A percentile compares a stretch with the other conserved stretches of the same genome.
Conservation (phyloP, 2,888 invertebrate genomes). For the Luperina testacea region DNA sequence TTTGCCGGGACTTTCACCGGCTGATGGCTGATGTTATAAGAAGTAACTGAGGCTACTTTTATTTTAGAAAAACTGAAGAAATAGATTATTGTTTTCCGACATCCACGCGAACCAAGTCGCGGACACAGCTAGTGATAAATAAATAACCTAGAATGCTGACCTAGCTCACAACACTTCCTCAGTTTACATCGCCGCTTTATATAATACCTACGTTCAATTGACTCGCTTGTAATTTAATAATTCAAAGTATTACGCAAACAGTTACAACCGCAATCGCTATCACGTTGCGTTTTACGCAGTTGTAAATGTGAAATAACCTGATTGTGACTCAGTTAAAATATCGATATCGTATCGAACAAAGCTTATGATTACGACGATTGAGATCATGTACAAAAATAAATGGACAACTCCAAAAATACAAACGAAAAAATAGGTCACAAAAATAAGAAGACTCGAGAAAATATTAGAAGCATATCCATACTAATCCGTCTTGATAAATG, state of each 20-base stretch:
- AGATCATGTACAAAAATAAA: neutral
- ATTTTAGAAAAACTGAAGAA: neutral
- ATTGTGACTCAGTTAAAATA: constrained; percentile 56
- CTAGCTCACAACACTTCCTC: constrained; percentile 61
- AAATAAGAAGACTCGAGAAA: neutral
- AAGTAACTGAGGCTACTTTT: neutral
- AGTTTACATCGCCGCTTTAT: constrained; percentile 43
- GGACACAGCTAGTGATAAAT: constrained; percentile 23
- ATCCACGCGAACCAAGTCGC: neutral
- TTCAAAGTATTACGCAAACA: constrained; percentile 60
- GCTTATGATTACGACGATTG: constrained; percentile 18
- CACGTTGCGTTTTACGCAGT: constrained; percentile 62
- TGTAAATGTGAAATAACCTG: constrained; percentile 57
- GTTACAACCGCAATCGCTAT: constrained; percentile 54
- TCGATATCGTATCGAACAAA: constrained; percentile 47
- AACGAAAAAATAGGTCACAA: neutral
- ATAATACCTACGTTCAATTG: constrained; percentile 51
- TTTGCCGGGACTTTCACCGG: neutral
- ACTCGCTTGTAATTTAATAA: constrained; percentile 62
- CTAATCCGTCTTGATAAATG: constrained; percentile 79
- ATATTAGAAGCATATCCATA: constrained; percentile 72
- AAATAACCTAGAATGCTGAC: constrained; percentile 60
- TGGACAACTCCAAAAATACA: neutral
- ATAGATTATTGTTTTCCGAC: neutral
- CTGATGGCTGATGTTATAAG: neutral